These are phyloP conservation scores for Metallyticus violacea DNA, from an alignment of 2,888 invertebrate species.

Conservation along the genomic window DNA sequence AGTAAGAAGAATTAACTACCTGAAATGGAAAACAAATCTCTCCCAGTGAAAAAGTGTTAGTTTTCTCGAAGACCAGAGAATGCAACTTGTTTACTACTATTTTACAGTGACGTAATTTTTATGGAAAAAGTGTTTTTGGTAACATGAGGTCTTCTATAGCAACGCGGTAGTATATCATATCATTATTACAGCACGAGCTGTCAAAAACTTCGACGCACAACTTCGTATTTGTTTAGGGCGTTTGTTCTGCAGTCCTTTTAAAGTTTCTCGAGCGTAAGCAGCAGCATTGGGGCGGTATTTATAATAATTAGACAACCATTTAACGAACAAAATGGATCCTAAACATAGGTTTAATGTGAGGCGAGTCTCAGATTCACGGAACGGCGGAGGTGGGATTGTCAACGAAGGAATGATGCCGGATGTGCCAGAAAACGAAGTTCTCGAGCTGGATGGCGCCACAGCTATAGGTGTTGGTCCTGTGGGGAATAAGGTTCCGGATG, in stretches of 20 bases:
- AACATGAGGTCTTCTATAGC: not conserved
- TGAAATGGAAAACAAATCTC: not conserved
- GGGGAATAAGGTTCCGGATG: slow-evolving; percentile 4
- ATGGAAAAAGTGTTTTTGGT: not conserved
- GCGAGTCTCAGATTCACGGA: not conserved
- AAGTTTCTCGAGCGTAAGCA: not conserved
- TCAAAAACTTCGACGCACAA: too few species aligned
- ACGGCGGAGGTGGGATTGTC: not conserved
- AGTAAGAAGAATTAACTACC: not conserved
- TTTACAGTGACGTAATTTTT: not conserved
- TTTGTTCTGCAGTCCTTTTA: not conserved
- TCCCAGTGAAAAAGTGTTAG: not conserved
- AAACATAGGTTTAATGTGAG: slow-evolving; percentile 28
- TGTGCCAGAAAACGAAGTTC: slow-evolving; percentile 29
- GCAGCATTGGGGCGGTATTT: not conserved
- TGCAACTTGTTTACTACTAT: not conserved
- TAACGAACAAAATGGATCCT: not conserved
- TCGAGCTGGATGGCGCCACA: slow-evolving; percentile 20
- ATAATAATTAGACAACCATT: not conserved
- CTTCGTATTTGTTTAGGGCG: too few species aligned
- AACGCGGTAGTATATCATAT: not conserved
- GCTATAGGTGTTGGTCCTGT: not conserved
- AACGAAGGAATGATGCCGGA: slow-evolving; percentile 26
- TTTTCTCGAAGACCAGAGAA: not conserved
- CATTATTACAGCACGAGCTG: too few species aligned